These are phyloP conservation scores for Crematogaster levior DNA, from an alignment of 2,888 invertebrate species.

Conservation along the genomic window DNA sequence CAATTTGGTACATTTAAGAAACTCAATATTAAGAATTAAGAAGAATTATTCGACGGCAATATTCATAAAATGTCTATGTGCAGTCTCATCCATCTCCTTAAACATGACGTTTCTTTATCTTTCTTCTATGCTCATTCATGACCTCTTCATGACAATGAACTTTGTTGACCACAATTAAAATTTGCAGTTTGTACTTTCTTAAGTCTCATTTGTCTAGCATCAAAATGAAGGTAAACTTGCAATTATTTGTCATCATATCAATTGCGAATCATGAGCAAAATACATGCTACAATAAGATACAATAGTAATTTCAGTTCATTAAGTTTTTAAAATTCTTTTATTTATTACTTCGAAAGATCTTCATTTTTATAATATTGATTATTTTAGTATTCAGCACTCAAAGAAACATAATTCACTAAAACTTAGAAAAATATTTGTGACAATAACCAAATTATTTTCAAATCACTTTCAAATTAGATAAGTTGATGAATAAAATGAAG, in stretches of 20 bases:
- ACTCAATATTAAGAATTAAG: constrained; percentile 5
- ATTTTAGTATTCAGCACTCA: not conserved
- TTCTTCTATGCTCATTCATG: not conserved
- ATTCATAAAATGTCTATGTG: not conserved
- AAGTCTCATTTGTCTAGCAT: not conserved
- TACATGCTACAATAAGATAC: not conserved
- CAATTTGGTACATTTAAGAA: constrained; percentile 10
- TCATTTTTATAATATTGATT: not conserved
- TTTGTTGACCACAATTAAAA: not conserved
- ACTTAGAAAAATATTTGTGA: not conserved
- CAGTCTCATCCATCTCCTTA: not conserved
- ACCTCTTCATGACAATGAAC: not conserved
- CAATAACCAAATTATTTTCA: too few species aligned
- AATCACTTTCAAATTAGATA: not conserved
- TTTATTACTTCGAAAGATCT: not conserved
- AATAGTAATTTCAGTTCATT: not conserved
- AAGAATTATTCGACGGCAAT: not conserved
- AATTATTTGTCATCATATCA: not conserved
- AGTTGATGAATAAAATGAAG: too few species aligned
- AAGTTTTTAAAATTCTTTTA: not conserved
- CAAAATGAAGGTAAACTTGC: not conserved
- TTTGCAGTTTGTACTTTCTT: constrained; percentile 14
- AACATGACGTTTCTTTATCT: not conserved
- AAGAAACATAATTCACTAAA: not conserved
- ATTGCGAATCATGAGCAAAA: not conserved